Evolutionary conservation across 2,888 invertebrate species (phyloP).

Genomic region (Lepidonotus clava): DNA sequence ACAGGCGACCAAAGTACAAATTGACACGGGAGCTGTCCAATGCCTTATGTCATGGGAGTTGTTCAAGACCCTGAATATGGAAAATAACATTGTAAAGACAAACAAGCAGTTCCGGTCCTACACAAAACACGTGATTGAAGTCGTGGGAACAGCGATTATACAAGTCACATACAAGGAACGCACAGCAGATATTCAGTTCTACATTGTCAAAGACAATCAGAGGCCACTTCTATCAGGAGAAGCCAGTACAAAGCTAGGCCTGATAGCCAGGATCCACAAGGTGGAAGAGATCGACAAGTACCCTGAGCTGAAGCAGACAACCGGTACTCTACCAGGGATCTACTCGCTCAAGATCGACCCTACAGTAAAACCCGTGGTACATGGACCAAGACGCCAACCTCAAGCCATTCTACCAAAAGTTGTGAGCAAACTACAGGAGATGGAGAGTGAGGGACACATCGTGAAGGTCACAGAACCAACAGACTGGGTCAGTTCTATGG

Average conservation of each 20-base stretch:
- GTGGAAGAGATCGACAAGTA: background rate
- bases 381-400: slow-evolving; percentile 59
- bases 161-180: background rate
- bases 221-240: slow-evolving; percentile 11
- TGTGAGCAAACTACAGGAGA: slow-evolving; percentile 64
- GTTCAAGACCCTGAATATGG: background rate
- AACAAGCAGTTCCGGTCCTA: background rate
- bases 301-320: slow-evolving; percentile 30
- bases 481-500: slow-evolving; percentile 68
- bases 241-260: slow-evolving; percentile 23
- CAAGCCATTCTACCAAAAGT: slow-evolving; percentile 56
- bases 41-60: background rate
- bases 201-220: background rate
- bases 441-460: slow-evolving; percentile 64
- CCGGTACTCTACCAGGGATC: background rate
- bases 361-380: slow-evolving; percentile 58
- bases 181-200: background rate
- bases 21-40: background rate
- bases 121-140: background rate
- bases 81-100: background rate
- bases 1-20: background rate
- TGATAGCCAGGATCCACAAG: background rate
- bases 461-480: slow-evolving; percentile 64
- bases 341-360: slow-evolving; percentile 58
- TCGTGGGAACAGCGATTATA: background rate